A percentile compares a stretch with the other conserved stretches of the same genome.
Conservation (phyloP, 1,140 invertebrate genomes). For the Magallana ariakensis region DNA sequence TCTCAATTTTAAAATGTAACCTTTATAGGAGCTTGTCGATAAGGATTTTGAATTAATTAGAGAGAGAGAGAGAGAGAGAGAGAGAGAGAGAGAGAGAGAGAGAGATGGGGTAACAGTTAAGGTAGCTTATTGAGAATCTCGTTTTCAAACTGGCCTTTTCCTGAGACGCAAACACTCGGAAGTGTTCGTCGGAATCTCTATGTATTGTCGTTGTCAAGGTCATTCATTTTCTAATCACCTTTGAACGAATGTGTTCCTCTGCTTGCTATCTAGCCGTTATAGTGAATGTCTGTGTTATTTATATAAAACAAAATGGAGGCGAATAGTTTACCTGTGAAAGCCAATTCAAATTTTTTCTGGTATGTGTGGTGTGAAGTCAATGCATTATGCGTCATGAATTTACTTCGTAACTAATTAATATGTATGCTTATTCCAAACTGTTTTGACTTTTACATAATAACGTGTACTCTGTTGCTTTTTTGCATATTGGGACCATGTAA, state of each 20-base stretch:
- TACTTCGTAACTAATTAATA: constrained; percentile 13
- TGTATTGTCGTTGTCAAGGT: constrained; percentile 34
- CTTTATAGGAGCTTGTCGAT: no score
- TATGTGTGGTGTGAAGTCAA: constrained; percentile 19
- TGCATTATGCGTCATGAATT: constrained; percentile 18
- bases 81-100: no score
- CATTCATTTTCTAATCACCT: background rate
- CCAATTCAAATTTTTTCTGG: constrained; percentile 6
- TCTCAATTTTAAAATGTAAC: background rate
- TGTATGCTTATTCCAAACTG: background rate
- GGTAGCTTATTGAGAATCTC: constrained; percentile 4
- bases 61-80: no score
- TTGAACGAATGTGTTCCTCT: constrained; percentile 31
- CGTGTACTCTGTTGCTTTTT: constrained; percentile 45
- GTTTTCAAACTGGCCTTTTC: constrained; percentile 13
- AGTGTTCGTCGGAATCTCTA: constrained; percentile 12
- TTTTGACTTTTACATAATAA: background rate
- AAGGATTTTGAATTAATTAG: no score
- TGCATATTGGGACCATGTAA: constrained; percentile 50
- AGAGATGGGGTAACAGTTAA: no score
- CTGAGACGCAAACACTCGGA: background rate
- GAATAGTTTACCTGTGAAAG: constrained; percentile 3
- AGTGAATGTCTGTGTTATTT: constrained; percentile 45
- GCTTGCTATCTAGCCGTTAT: constrained; percentile 21
- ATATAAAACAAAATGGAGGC: constrained; percentile 25